Conservation (phyloP, 2,797 vertebrate species). For the Schizopygopsis malacanthus region DNA sequence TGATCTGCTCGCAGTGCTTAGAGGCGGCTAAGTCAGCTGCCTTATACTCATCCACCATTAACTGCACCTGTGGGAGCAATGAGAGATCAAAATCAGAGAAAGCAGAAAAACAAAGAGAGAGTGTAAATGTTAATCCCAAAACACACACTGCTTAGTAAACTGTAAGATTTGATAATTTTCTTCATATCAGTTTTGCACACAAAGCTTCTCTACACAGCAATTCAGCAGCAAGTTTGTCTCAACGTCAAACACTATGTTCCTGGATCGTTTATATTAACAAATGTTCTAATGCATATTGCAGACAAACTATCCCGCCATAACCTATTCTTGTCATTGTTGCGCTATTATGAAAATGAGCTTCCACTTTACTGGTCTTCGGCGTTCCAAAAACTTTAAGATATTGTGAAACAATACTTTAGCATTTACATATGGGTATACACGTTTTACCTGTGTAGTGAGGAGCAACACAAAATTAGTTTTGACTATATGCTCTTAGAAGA, state of each 20-base stretch:
- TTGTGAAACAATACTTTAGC: neutral
- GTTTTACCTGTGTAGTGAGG: slow-evolving; percentile 1
- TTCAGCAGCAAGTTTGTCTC: neutral
- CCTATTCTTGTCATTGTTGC: neutral
- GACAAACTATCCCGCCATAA: neutral
- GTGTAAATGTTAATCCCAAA: slow-evolving; percentile 17
- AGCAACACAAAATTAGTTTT: neutral
- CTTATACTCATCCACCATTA: slow-evolving; percentile 83
- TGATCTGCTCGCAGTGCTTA: slow-evolving; percentile 79
- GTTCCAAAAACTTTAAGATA: neutral
- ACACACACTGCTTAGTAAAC: neutral
- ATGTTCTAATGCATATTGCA: neutral
- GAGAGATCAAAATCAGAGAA: neutral
- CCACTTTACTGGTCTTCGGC: neutral
- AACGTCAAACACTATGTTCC: neutral
- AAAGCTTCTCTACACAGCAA: neutral
- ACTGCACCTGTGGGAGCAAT: slow-evolving; percentile 76
- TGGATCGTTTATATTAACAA: neutral
- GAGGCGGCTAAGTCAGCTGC: slow-evolving; percentile 76
- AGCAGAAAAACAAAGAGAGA: slow-evolving; percentile 17
- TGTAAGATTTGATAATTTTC: neutral
- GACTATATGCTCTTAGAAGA: slow-evolving; percentile 16
- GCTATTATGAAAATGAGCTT: neutral
- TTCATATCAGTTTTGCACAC: neutral
- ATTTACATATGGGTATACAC: slow-evolving; percentile 9